Evolutionary conservation across 2,113 vertebrate species (phyloP).

Genomic region (Cervus canadensis): DNA sequence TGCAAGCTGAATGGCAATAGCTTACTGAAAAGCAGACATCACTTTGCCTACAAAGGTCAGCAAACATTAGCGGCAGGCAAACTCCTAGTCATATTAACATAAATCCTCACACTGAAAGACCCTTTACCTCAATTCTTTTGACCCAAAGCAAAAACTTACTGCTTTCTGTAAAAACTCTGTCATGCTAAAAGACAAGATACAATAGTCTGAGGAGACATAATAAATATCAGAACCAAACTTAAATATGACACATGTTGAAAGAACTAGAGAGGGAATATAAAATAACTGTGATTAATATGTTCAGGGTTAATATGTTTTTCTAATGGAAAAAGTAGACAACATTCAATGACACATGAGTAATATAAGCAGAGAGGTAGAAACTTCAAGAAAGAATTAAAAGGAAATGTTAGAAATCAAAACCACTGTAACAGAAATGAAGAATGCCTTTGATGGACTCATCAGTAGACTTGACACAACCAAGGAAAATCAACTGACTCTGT

Average conservation of each 20-base stretch:
- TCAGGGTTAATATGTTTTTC: background rate
- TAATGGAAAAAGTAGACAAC: background rate
- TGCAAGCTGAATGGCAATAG: background rate
- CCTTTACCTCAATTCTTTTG: background rate
- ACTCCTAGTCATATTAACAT: background rate
- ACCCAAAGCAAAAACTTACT: background rate
- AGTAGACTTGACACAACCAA: background rate
- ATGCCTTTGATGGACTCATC: background rate
- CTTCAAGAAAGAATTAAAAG: background rate
- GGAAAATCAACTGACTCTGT: background rate
- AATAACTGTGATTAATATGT: background rate
- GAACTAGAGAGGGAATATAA: background rate
- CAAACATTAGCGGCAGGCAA: background rate
- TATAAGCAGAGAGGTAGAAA: background rate
- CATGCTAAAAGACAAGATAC: background rate
- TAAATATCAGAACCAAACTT: background rate
- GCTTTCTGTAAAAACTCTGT: background rate
- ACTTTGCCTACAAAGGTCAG: background rate
- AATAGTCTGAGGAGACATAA: background rate
- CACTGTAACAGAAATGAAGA: background rate
- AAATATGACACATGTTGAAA: background rate
- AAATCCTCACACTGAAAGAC: background rate
- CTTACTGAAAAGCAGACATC: background rate
- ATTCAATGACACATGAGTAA: background rate
- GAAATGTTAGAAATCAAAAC: background rate